Evolutionary conservation across 2,888 invertebrate species (phyloP).

Genomic region (Pyrocoelia pectoralis): DNA sequence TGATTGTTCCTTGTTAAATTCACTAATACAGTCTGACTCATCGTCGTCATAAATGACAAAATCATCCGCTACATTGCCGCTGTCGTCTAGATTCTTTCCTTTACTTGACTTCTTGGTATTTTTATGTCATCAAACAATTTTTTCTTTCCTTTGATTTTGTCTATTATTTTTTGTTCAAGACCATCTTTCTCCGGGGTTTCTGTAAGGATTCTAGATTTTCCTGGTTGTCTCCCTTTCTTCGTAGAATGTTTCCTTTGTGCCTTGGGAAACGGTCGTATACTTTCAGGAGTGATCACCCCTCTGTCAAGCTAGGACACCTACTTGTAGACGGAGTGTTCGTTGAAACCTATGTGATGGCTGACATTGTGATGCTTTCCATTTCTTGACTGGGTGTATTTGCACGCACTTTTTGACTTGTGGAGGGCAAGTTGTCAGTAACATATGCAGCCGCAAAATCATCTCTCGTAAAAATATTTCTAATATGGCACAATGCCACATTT

Average conservation of each 20-base stretch:
- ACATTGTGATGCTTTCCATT: too few species aligned
- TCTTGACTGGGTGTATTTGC: not conserved
- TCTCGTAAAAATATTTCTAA: too few species aligned
- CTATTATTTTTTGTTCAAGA: not conserved
- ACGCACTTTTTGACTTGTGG: not conserved
- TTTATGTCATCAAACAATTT: not conserved
- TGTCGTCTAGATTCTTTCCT: not conserved
- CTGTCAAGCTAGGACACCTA: too few species aligned
- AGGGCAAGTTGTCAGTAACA: not conserved
- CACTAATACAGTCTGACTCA: not conserved
- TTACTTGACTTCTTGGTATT: not conserved
- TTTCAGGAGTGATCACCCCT: too few species aligned
- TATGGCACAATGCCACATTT: conserved; percentile 5
- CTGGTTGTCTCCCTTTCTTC: not conserved
- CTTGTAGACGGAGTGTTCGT: too few species aligned
- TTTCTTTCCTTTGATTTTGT: not conserved
- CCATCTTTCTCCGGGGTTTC: conserved; percentile 4
- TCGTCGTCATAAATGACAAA: not conserved
- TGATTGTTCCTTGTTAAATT: not conserved
- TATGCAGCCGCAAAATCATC: conserved; percentile 3
- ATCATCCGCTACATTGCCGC: too few species aligned
- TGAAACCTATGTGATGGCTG: too few species aligned
- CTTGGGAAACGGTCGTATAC: too few species aligned
- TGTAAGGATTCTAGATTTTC: not conserved
- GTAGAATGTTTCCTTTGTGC: not conserved